Evolutionary conservation across 30 jellyfish, hydroid and myxozoan genomes (phyloP), one percentile per base, ranked within the genome.

Genomic region (Sanderia malayensis): DNA sequence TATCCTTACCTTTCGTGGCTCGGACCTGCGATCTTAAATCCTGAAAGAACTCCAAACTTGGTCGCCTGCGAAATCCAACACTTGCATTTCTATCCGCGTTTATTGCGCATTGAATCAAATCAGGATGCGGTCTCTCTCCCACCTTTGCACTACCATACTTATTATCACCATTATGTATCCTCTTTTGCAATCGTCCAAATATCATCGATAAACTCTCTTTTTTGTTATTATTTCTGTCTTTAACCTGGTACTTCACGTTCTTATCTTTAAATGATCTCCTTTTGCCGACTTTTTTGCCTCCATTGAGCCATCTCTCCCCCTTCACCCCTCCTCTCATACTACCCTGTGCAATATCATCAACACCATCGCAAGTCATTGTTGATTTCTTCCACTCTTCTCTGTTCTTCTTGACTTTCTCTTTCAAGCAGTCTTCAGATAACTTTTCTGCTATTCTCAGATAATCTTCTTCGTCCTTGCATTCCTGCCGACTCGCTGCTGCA

Each of bases 41-140:
- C 20, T 78, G 89, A 33, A 78, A 78, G 70, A 78, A 78, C 32
- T 78, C 89, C 52, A 78, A 37, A 66, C 89, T 78, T 58, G 89
- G 89, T 52, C 89, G 45, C 28, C 89, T 65, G 0, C 75, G 46
- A 31, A 78, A 78, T 17, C 61, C 89, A 44, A 64, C 58, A 31
- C 82, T 79, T 18, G 89, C 82, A 31, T 57, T 58, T 66, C 70
- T 78, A 37, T 78, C 89, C 13, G 82, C 82, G 7, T 78, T 64
- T 77, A 78, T 19, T 17, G 52, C 82, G 45, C 89, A 64, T 34
- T 78, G 82, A 31, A 78, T 78, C 71, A 78, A 26, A 57, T 78
- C 89, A 13, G 89, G 89, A 1, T 76, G 78, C 8, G 81, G 25
- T n/a, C 82, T 71, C 30, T 78, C 81, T 13, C 82, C 74, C 4